phyloP scores from a whole-genome alignment of 2,113 vertebrate genomes.

The Sprattus sprattus region DNA sequence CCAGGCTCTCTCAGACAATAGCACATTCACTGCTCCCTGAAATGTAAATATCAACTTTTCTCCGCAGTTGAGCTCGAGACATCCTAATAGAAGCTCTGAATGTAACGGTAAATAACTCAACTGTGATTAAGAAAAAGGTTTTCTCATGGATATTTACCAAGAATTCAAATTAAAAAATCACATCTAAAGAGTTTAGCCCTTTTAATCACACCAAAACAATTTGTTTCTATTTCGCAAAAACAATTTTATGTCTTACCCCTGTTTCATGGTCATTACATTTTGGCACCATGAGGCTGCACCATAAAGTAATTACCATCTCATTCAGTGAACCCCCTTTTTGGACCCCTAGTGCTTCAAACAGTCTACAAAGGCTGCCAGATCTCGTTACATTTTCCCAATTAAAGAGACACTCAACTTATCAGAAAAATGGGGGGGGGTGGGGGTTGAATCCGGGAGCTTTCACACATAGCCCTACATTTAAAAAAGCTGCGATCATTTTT shows the following conservation, averaged over 20 bases:
- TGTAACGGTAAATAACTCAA: neutral
- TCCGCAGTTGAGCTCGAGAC: neutral
- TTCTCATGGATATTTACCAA: neutral
- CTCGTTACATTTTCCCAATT: neutral
- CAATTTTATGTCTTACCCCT: neutral
- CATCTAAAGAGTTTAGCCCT: neutral
- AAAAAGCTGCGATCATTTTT: neutral
- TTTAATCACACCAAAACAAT: neutral
- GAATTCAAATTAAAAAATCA: neutral
- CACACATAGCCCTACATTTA: neutral
- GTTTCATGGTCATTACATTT: slow-evolving; percentile 14
- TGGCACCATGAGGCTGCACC: neutral
- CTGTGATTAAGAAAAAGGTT: neutral
- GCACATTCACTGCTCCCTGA: neutral
- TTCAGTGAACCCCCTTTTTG: neutral
- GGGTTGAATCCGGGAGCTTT: neutral
- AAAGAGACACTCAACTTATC: neutral
- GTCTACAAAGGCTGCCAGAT: slow-evolving; percentile 4
- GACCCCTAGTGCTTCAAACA: slow-evolving; percentile 9
- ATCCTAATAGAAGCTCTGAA: neutral
- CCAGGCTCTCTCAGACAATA: neutral
- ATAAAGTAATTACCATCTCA: neutral
- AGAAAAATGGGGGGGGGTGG: neutral
- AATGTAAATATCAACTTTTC: neutral
- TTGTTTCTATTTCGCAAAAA: neutral